Conservation (phyloP, 2,888 invertebrate species). For the Ichneumon xanthorius region DNA sequence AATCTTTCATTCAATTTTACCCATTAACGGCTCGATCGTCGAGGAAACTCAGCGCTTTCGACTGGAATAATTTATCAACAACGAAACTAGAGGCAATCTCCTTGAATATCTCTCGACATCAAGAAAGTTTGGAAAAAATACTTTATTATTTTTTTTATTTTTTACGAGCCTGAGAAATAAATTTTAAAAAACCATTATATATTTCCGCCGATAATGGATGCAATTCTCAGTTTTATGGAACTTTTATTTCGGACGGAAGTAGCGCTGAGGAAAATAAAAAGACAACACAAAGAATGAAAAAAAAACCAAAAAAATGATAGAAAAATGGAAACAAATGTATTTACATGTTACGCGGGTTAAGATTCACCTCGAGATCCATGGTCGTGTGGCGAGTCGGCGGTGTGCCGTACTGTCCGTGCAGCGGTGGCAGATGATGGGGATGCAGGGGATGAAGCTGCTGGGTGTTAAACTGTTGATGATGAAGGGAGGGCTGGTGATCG, state of each 20-base stretch:
- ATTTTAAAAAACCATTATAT: neutral
- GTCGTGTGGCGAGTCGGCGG: constrained; percentile 85
- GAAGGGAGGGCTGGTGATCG: constrained; percentile 89
- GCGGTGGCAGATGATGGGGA: constrained; percentile 86
- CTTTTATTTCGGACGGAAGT: no score
- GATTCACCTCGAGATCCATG: constrained; percentile 92
- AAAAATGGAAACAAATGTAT: constrained; percentile 66
- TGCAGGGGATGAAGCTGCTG: constrained; percentile 84
- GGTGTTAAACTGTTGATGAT: constrained; percentile 85
- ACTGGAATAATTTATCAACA: constrained; percentile 6
- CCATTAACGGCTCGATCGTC: neutral
- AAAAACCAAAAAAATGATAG: constrained; percentile 37
- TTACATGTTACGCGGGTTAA: constrained; percentile 74
- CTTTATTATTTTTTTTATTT: neutral
- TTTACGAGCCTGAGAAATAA: neutral
- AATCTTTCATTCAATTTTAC: no score
- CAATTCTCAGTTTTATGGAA: no score
- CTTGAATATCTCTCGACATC: constrained; percentile 42
- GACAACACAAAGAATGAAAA: constrained; percentile 31
- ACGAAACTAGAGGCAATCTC: constrained; percentile 43
- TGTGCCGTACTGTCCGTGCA: constrained; percentile 86
- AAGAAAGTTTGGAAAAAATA: neutral
- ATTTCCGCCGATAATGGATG: no score
- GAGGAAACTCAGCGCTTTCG: constrained; percentile 25
- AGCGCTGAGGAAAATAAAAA: constrained; percentile 38